phyloP scores from a whole-genome alignment of 2,113 vertebrate species.

The Natator depressus region DNA sequence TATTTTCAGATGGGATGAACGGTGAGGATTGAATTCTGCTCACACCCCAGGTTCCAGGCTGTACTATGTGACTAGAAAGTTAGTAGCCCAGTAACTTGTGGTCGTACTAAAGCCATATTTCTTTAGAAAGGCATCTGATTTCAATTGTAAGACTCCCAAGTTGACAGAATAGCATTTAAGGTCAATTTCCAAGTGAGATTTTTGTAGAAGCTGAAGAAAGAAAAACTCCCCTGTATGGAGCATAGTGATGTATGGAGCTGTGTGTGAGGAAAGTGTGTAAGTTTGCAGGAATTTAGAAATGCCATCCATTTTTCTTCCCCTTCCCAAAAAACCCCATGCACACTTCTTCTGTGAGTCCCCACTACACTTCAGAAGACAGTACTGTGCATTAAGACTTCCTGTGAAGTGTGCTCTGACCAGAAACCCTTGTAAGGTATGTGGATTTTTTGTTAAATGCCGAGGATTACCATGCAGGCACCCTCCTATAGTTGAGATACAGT shows the following conservation, averaged over 20 bases:
- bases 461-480: not conserved
- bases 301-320: too few species aligned
- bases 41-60: too few species aligned
- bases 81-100: too few species aligned
- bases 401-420: not conserved
- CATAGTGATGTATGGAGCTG: not conserved
- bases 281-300: not conserved
- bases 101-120: too few species aligned
- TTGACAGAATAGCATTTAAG: too few species aligned
- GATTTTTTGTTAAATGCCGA: not conserved
- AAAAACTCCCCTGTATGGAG: not conserved
- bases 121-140: too few species aligned
- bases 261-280: not conserved
- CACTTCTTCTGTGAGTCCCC: not conserved
- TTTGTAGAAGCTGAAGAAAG: too few species aligned
- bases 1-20: not conserved
- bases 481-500: not conserved
- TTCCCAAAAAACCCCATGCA: not conserved
- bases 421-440: not conserved
- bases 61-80: too few species aligned
- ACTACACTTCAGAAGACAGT: not conserved
- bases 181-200: too few species aligned
- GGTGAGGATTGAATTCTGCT: not conserved
- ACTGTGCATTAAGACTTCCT: not conserved
- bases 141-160: too few species aligned